Evolutionary conservation across 2,113 vertebrate species (phyloP).

Genomic region (Antechinus stuartii): DNA sequence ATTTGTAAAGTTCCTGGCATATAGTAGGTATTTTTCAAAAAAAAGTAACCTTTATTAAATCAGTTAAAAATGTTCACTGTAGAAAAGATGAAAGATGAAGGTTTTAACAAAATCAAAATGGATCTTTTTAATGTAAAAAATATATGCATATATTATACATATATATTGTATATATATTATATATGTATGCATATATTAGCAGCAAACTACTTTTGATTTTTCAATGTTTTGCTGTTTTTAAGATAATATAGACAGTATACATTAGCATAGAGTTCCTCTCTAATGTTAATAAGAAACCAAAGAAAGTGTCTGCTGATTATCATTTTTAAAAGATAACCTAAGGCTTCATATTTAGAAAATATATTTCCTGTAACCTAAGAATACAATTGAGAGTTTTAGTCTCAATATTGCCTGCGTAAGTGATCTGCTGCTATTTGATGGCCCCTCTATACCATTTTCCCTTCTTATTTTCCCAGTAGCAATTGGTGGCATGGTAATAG

Average conservation of each 20-base stretch:
- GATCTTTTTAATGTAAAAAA: constrained; percentile 48
- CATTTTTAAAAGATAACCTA: constrained; percentile 1
- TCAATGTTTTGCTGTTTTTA: constrained; percentile 61
- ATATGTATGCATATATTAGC: constrained; percentile 67
- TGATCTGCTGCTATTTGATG: not conserved
- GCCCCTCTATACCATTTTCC: not conserved
- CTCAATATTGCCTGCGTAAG: not conserved
- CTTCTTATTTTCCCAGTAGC: not conserved
- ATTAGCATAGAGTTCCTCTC: constrained; percentile 60
- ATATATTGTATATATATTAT: too few species aligned
- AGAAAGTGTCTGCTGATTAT: not conserved
- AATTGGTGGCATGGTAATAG: not conserved
- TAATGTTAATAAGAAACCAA: not conserved
- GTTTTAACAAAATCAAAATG: constrained; percentile 78
- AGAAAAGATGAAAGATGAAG: constrained; percentile 72
- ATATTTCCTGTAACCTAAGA: not conserved
- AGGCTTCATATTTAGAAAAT: not conserved
- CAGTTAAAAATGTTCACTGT: constrained; percentile 78
- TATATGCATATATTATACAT: constrained; percentile 47
- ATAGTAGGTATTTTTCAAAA: constrained; percentile 27
- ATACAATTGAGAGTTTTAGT: not conserved
- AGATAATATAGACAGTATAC: constrained; percentile 62
- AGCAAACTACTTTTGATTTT: constrained; percentile 22
- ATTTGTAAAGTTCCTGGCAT: not conserved
- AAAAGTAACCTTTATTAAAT: constrained; percentile 79